Base-by-base conservation (phyloP, 2,888 invertebrate genomes). In the Drosophila aldrichi region DNA sequence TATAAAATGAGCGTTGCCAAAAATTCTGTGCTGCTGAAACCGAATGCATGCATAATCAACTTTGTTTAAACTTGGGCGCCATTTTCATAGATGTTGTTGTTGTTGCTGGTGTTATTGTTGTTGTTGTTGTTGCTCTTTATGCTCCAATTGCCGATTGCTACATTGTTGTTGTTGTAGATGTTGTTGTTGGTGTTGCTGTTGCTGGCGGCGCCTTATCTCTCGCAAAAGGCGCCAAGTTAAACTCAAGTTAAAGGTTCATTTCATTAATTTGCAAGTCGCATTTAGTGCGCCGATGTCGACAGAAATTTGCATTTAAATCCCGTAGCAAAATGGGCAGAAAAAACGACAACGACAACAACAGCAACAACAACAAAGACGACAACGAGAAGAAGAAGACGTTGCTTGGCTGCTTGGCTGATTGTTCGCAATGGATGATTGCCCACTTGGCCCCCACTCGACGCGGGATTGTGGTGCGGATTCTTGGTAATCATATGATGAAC, bases 21-120 rank as follows among this genome's bases (percentile, higher is more conserved):
- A 82, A 81, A 81, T 87, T 56, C 56, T 75, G 59, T 54, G 74
- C 78, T 79, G 89, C 71, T 85, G 77, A 89, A 90, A 87, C 89
- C 90, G 81, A 87, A 87, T 90, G 86, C 89, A 87, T 87, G 86
- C 86, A 90, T 87, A 87, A 87, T 90, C 90, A 90, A 90, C 90
- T 90, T 90, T 90, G 88, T 76, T 87, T 87, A 90, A 87, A 88
- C 82, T 87, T 87, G 87, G 69, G 79, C 82, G 66, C 77, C 81
- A 77, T 86, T 85, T 62, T 65, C 74, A 54, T 60, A 68, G 69
- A 63, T 64, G 65, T 65, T 62, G 55, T 40, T 81, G 67, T 65
- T 62, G 55, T 32, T 81, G 64, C 5, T 61, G 65, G 63, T 62
- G 43, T 43, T 81, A 64, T 48, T n/a, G n/a, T 22, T 22, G 2